A percentile compares a stretch with the other conserved stretches of the same genome.
These are phyloP conservation scores for Scolopax bukidnonensis DNA, from an alignment of 2,797 vertebrate genomes.

Conservation along the genomic window DNA sequence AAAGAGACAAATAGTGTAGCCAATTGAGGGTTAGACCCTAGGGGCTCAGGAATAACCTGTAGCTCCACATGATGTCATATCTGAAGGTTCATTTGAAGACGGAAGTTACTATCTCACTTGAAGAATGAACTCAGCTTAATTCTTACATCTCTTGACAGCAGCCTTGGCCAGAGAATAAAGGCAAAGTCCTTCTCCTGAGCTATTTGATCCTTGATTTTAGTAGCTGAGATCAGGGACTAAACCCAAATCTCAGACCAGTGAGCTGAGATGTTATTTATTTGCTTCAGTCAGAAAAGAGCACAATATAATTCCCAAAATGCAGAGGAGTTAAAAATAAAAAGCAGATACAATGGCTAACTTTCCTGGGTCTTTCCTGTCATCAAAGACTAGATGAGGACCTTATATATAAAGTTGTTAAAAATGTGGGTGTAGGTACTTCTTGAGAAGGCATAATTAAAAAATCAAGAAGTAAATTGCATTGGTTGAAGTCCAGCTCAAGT, in stretches of 20 bases:
- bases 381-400: background rate
- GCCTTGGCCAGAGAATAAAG: conserved; percentile 51
- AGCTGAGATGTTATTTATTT: background rate
- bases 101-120: conserved; percentile 15
- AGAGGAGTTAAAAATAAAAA: background rate
- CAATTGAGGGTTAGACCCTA: conserved; percentile 5
- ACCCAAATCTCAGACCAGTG: background rate
- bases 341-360: background rate
- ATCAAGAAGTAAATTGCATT: background rate
- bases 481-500: background rate
- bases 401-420: background rate
- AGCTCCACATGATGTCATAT: background rate
- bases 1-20: background rate
- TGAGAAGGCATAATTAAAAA: background rate
- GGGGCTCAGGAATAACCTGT: background rate
- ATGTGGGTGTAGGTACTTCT: background rate
- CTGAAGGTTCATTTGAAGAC: conserved; percentile 10
- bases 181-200: conserved; percentile 23
- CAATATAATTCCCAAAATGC: background rate
- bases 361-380: background rate
- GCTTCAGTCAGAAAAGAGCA: background rate
- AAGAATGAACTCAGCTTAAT: conserved; percentile 17
- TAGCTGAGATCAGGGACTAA: conserved; percentile 7
- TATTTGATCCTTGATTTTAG: conserved; percentile 49
- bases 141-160: conserved; percentile 37